Percentiles rank a stretch among this genome's conserved stretches.
Conservation (phyloP, 2,113 vertebrate species). For the Sceloporus undulatus region DNA sequence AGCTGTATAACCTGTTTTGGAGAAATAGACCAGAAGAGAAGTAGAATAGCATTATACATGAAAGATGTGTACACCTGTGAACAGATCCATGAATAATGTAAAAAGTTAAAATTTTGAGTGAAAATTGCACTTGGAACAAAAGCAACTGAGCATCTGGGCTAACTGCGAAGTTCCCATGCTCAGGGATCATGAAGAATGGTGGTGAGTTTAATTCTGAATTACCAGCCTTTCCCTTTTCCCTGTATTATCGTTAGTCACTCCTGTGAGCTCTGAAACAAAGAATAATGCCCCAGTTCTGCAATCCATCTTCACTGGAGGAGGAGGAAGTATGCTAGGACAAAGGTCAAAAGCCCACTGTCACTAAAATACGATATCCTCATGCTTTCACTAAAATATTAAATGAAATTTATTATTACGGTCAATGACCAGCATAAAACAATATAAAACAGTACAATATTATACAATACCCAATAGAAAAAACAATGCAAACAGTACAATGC, state of each 20-base stretch:
- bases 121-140: neutral
- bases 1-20: too few species aligned
- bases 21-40: too few species aligned
- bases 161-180: accelerated
- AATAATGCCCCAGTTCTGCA: neutral
- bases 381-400: neutral
- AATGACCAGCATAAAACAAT: neutral
- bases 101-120: neutral
- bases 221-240: neutral
- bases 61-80: too few species aligned
- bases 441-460: too few species aligned
- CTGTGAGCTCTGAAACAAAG: neutral
- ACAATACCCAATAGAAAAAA: too few species aligned
- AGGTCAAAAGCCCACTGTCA: neutral
- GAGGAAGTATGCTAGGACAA: neutral
- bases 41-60: too few species aligned
- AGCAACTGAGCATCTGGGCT: neutral
- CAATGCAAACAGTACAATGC: too few species aligned
- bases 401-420: neutral
- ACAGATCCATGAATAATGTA: neutral
- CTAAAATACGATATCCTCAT: neutral
- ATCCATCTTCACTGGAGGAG: neutral
- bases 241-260: neutral
- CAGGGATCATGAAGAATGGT: neutral
- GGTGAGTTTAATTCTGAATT: conserved; percentile 7